Base-by-base conservation (phyloP, 2,888 invertebrate species). In the Acleris laterana region DNA sequence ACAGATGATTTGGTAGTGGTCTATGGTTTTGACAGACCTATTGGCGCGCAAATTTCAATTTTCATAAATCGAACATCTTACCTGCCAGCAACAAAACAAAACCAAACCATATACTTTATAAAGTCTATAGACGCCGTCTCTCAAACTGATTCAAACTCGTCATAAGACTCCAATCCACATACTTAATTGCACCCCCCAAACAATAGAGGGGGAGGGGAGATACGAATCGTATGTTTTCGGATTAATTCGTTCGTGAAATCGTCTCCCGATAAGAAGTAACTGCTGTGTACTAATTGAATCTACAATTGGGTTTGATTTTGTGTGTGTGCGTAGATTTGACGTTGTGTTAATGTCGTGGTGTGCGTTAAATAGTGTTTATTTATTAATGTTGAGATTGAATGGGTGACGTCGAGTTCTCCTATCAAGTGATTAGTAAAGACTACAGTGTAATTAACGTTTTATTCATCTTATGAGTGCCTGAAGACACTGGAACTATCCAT, bases 181-280 rank as follows among this genome's bases (percentile, higher is more conserved):
- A 88, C 87, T 89, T 90, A 91, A 90, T 90, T 90, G 90, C 89
- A 78, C 85, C 85, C 77, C 78, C 75, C 75, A 76, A 77, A 82
- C 82, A 78, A 73, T 79, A 81, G 83, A 83, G 82, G 79, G 84
- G 77, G 74, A 82, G 84, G 88, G 91, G 87, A 89, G 90, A 90
- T 90, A 88, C 83, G 81, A 88, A 89, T 91, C 92, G 90, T 92
- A 90, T 92, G 92, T 91, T 93, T 93, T 91, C 89, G 90, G 89
- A 92, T 91, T 91, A 91, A 93, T 93, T 93, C 92, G 90, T 90
- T 93, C 92, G 92, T 91, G 89, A 93, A 93, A 93, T 93, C 92
- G 92, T 91, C 91, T 88, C 88, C 83, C 88, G 90, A 92, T 93
- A 93, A 93, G 92, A 93, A 93, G 91, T 88, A 88, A 90, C 83